A percentile compares a stretch with the other conserved stretches of the same genome.
Evolutionary conservation across 2,797 vertebrate genomes (phyloP).

Genomic region (Ateles fusciceps): DNA sequence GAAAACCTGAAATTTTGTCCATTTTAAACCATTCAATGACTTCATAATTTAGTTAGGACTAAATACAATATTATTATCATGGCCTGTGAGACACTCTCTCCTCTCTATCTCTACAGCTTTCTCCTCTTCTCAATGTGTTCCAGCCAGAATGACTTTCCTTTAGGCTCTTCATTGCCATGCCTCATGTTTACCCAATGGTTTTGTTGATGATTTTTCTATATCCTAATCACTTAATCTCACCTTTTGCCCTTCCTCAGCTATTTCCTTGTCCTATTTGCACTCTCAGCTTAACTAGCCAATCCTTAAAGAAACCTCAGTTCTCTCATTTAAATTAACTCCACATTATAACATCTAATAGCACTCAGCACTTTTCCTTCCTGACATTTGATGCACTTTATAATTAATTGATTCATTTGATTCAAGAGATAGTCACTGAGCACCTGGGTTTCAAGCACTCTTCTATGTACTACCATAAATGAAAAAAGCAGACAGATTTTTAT

Average conservation of each 20-base stretch:
- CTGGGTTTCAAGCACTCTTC: not conserved
- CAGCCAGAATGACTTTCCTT: not conserved
- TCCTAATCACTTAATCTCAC: not conserved
- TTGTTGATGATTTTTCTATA: not conserved
- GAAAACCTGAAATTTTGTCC: not conserved
- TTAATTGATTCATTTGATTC: constrained; percentile 26
- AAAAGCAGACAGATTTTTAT: not conserved
- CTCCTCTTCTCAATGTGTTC: not conserved
- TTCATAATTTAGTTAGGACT: not conserved
- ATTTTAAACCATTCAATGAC: not conserved
- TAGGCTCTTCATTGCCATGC: not conserved
- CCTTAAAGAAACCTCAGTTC: not conserved
- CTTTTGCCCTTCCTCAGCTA: not conserved
- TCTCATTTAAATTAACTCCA: not conserved
- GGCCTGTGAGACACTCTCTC: not conserved
- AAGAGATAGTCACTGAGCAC: not conserved
- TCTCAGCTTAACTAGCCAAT: not conserved
- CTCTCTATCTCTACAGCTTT: not conserved
- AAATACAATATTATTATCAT: not conserved
- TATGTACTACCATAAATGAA: not conserved
- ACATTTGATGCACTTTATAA: not conserved
- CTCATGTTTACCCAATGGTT: not conserved
- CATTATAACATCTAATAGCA: not conserved
- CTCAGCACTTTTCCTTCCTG: constrained; percentile 28
- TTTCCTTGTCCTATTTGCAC: not conserved